A percentile compares a stretch with the other conserved stretches of the same genome.
These are phyloP conservation scores for Eilema depressum DNA, from an alignment of 2,888 invertebrate genomes.

Conservation along the genomic window DNA sequence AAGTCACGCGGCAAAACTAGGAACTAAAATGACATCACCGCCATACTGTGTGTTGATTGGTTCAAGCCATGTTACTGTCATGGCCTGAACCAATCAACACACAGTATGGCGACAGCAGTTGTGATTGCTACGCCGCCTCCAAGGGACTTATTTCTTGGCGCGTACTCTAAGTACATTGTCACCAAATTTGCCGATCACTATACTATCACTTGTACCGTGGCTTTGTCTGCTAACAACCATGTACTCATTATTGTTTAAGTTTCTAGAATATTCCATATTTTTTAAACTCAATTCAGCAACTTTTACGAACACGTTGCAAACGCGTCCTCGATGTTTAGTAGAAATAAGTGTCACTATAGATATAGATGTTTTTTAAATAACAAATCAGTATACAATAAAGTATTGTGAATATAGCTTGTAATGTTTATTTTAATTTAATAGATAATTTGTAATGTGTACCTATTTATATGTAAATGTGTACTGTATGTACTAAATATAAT, in stretches of 20 bases:
- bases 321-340: constrained; percentile 1
- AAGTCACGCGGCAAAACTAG: no score
- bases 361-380: not conserved
- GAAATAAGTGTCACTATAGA: not conserved
- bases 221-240: not conserved
- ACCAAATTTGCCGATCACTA: no score
- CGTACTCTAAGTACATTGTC: no score
- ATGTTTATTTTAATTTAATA: not conserved
- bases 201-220: not conserved
- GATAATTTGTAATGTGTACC: not conserved
- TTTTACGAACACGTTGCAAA: not conserved
- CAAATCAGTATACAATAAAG: constrained; percentile 8
- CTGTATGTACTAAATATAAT: not conserved
- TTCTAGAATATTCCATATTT: not conserved
- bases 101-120: no score
- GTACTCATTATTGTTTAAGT: constrained; percentile 4
- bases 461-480: not conserved
- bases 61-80: no score
- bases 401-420: constrained; percentile 8
- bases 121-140: no score
- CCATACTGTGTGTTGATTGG: no score
- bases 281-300: not conserved
- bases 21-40: no score
- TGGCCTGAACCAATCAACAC: no score
- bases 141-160: no score